Evolutionary conservation across 2,113 vertebrate genomes (phyloP).

Genomic region (Rhinogobius similis): DNA sequence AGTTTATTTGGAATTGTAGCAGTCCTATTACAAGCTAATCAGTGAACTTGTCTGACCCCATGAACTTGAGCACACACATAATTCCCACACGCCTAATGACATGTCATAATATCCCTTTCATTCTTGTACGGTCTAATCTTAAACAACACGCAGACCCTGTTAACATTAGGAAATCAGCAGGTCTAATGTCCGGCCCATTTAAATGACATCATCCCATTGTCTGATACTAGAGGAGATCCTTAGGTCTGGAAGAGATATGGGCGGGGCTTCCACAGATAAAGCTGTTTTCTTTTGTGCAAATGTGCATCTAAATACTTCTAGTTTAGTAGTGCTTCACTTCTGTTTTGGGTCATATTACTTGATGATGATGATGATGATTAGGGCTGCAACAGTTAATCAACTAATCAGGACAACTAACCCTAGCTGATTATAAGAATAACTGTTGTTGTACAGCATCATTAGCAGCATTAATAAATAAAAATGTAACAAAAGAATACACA

Average conservation of each 20-base stretch:
- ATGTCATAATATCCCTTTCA: conserved; percentile 1
- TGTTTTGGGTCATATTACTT: too few relatives aligned
- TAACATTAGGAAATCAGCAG: conserved; percentile 45
- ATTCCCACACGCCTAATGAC: conserved; percentile 1
- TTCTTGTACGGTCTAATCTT: conserved; percentile 4
- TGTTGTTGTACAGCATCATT: too few relatives aligned
- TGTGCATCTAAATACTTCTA: neutral
- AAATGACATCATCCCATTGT: conserved; percentile 40
- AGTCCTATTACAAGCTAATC: neutral
- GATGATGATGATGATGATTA: too few relatives aligned
- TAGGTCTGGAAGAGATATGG: conserved; percentile 47
- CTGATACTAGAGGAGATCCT: conserved; percentile 30
- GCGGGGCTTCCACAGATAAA: conserved; percentile 26
- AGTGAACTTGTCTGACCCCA: neutral
- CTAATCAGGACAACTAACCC: too few relatives aligned
- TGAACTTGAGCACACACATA: neutral
- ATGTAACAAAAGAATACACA: too few relatives aligned
- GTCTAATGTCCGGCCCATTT: conserved; percentile 48
- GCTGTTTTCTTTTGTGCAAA: conserved; percentile 10
- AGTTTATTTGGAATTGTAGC: neutral
- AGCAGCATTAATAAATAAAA: too few relatives aligned
- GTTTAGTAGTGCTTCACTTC: neutral
- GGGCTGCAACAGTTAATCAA: too few relatives aligned
- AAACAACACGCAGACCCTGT: conserved; percentile 17
- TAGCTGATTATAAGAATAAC: too few relatives aligned